Evolutionary conservation across 2,888 invertebrate species (phyloP).

Genomic region (Caenorhabditis panamensis): DNA sequence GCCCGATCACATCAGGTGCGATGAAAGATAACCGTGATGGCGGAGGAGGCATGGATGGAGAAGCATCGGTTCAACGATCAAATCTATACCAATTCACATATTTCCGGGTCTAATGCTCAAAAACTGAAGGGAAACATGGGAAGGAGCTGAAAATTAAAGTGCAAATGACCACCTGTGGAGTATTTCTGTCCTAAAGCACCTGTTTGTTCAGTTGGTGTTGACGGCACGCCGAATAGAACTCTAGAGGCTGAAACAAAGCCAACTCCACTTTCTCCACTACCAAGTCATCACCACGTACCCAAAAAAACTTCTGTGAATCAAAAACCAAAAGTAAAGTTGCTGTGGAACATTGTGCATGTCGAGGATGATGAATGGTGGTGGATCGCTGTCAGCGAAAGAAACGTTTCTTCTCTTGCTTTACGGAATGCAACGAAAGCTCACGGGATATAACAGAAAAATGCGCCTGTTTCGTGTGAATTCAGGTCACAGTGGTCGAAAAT

Average conservation of each 20-base stretch:
- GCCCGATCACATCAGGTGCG: slow-evolving; percentile 56
- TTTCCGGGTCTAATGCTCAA: slow-evolving; percentile 8
- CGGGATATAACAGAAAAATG: slow-evolving; percentile 4
- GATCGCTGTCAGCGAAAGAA: slow-evolving; percentile 43
- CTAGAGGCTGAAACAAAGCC: not conserved
- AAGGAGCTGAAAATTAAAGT: not conserved
- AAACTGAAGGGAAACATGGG: not conserved
- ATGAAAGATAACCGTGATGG: slow-evolving; percentile 50
- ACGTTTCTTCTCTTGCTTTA: slow-evolving; percentile 22
- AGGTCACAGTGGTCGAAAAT: slow-evolving; percentile 38
- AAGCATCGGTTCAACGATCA: slow-evolving; percentile 51
- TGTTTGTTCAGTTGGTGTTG: too few relatives aligned
- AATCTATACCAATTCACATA: slow-evolving; percentile 27
- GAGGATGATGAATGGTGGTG: slow-evolving; percentile 55
- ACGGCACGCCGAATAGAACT: too few relatives aligned
- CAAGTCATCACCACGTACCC: not conserved
- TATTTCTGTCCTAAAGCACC: too few relatives aligned
- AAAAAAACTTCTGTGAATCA: slow-evolving; percentile 14
- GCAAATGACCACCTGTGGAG: not conserved
- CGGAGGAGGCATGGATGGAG: slow-evolving; percentile 42
- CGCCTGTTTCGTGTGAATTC: slow-evolving; percentile 49
- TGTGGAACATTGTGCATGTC: slow-evolving; percentile 44
- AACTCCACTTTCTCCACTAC: not conserved
- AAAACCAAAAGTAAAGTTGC: slow-evolving; percentile 9
- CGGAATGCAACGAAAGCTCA: slow-evolving; percentile 26